Evolutionary conservation across 1,140 invertebrate genomes (phyloP), one percentile per base, ranked within the genome.

Genomic region (Dolichoris vasculosae): DNA sequence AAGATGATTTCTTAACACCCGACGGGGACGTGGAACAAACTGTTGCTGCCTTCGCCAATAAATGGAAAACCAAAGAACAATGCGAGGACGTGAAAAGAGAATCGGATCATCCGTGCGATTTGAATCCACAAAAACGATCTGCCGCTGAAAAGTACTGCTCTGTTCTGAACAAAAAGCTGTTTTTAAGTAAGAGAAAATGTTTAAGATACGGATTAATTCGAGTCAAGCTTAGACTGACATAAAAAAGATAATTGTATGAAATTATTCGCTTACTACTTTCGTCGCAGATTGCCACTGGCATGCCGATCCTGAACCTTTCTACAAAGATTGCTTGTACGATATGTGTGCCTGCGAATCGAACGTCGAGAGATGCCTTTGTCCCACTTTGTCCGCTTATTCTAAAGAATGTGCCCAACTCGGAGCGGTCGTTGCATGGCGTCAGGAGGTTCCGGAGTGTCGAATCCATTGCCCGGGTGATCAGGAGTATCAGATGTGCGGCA

Each of bases 1-100:
- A 96, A 88, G 97, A 98, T 90, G 98, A 99, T 91, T 98, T 98
- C 91, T 89, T 97, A 11, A 98, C 97, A 0, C 96, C 96, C 0
- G 96, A 98, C 89, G 96, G 96, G 30, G 97, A 98, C 89, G 91
- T 97, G 0, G 97, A 98, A 89, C 95, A 96, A 69, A 94, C 96
- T 0, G 93, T 95, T 0, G 93, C 95, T 15, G 94, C 96, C 0
- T 98, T 98, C 91, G 97, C 97, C 0, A 97, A 97, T 90, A 97
- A 97, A 88, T 98, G 97, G 97, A 97, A 97, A 91, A 96, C 96
- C 0, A 95, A 94, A 43, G 96, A 97, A 89, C 94, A 94, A 26
- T 98, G 97, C 90, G 89, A 90, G 0, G 94, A 96, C 75, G 93
- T 96, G 15, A 90, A 93, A 4, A 93, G 92, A 43, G 93, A 94